Base-by-base conservation (phyloP, 2,113 vertebrate genomes). In the Oxygymnocypris stewartii region DNA sequence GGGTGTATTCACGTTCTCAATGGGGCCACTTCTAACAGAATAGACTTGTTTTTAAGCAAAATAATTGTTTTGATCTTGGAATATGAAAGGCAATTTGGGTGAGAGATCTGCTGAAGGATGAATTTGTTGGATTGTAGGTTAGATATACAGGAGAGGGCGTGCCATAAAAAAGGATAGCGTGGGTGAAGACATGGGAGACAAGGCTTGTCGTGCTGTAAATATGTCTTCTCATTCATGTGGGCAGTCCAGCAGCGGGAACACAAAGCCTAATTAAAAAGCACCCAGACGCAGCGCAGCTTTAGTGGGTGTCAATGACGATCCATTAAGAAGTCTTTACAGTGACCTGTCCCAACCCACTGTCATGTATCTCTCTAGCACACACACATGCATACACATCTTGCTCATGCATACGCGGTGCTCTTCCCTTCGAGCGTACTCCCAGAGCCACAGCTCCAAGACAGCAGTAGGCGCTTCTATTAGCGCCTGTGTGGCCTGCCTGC, bases 241-340 rank as follows among this genome's bases (percentile, higher is more conserved):
- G 92, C 91, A 92, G 90, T 93, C 18, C 77, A 37, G 20, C 51
- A 4, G 4, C 18, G 10, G 63, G 28, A 92, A 92, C 94, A 95
- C 93, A 94, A 95, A 94, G 94, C 89, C 94, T 95, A 93, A 95
- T 95, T 94, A 95, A 94, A 94, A 93, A 78, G 94, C 93, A 92
- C 92, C 93, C 92, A 92, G 92, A 94, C 91, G 86, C 13, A 82
- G 88, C 87, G 88, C 92, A 91, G 93, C 94, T 94, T 90, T 89
- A 85, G 93, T 94, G 94, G 94, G 95, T 94, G 94, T 94, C 93
- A 95, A 92, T 92, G 94, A 96, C 94, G 93, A 92, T 94, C 93
- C 94, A 95, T 95, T 94, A 95, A 95, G 94, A 94, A 94, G 95
- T 95, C 94, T 93, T 95, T 94, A 94, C 92, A 91, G 94, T 93